Percentiles rank a stretch among this genome's conserved stretches.
phyloP scores from a whole-genome alignment of 2,888 invertebrate genomes.

The Linyphia triangularis region DNA sequence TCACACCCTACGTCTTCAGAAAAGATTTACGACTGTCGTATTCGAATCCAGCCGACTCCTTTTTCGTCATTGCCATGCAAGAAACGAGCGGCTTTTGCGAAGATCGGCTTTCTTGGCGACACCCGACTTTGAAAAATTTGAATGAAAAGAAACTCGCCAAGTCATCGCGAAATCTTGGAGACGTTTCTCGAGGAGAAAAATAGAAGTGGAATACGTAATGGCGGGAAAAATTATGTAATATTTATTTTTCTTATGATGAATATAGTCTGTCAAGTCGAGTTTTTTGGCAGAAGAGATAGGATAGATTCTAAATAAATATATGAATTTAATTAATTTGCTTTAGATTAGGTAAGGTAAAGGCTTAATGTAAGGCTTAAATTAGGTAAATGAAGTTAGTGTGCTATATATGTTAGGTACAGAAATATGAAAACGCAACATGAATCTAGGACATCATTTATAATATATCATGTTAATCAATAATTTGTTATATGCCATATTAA shows the following conservation, averaged over 20 bases:
- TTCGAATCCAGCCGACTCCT: slow-evolving; percentile 16
- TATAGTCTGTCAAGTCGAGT: not conserved
- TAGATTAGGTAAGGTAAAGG: no score
- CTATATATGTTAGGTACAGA: no score
- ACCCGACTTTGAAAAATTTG: no score
- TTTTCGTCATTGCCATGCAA: slow-evolving; percentile 43
- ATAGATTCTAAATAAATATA: not conserved
- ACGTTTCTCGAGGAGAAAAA: not conserved
- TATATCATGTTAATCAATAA: no score
- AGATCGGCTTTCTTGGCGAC: slow-evolving; percentile 11
- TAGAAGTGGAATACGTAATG: not conserved
- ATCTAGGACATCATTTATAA: no score
- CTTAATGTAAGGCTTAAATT: no score
- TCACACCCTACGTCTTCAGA: slow-evolving; percentile 31
- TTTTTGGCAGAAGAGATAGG: not conserved
- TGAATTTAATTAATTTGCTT: not conserved
- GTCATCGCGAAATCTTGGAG: slow-evolving; percentile 11
- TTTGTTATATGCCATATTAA: no score
- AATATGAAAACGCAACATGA: no score
- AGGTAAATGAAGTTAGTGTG: no score
- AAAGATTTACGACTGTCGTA: slow-evolving; percentile 29
- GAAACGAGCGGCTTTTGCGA: slow-evolving; percentile 4
- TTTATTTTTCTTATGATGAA: not conserved
- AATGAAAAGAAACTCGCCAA: not conserved
- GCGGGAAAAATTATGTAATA: not conserved